phyloP scores from a whole-genome alignment of 2,888 invertebrate species.

The Synanthedon vespiformis region DNA sequence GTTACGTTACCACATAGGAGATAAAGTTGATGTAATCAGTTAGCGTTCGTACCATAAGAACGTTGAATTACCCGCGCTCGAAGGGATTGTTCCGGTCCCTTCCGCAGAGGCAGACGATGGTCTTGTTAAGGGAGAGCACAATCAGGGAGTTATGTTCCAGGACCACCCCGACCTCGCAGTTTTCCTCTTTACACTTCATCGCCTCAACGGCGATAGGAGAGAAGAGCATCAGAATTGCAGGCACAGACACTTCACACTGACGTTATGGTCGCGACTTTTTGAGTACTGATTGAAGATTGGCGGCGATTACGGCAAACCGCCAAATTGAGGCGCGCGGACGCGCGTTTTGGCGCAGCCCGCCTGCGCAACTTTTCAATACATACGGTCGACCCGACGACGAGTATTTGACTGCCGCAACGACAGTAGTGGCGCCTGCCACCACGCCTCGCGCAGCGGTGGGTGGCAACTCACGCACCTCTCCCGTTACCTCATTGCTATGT shows the following conservation, averaged over 20 bases:
- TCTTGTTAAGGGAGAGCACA: conserved; percentile 64
- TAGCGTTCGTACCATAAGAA: conserved; percentile 29
- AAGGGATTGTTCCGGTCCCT: conserved; percentile 58
- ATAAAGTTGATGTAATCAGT: conserved; percentile 8
- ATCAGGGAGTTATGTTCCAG: conserved; percentile 66
- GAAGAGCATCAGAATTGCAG: conserved; percentile 45
- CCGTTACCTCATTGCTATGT: conserved; percentile 67
- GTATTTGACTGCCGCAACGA: conserved; percentile 55
- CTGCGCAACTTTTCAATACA: conserved; percentile 44
- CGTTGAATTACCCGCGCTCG: conserved; percentile 64
- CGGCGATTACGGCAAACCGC: conserved; percentile 28
- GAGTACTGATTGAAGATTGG: conserved; percentile 12
- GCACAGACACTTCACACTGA: conserved; percentile 47
- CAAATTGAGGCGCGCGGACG: conserved; percentile 35
- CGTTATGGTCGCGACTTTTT: conserved; percentile 17
- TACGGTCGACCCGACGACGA: conserved; percentile 47
- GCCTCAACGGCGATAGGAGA: conserved; percentile 66
- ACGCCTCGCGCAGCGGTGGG: conserved; percentile 61
- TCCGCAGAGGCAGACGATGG: conserved; percentile 67
- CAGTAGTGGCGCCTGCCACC: conserved; percentile 20
- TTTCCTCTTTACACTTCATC: conserved; percentile 72
- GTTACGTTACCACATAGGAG: conserved; percentile 14
- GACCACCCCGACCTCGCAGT: conserved; percentile 68
- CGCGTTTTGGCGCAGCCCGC: conserved; percentile 59
- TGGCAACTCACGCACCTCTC: conserved; percentile 62